Evolutionary conservation across 2,113 vertebrate species (phyloP), one percentile per base, ranked within the genome.

Genomic region (Cryptotis parvus): DNA sequence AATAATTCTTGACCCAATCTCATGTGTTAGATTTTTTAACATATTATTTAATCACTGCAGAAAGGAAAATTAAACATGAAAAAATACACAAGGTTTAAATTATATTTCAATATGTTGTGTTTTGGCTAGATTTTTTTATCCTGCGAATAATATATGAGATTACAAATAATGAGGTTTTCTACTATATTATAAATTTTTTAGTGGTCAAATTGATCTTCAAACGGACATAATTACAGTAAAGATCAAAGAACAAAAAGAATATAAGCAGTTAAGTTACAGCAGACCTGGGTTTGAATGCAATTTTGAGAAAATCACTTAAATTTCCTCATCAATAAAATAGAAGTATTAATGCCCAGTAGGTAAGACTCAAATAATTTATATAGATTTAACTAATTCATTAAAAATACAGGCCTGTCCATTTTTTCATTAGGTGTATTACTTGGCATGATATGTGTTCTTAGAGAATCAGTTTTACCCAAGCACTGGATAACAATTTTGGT

Each of bases 111-210:
- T 90, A 55, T 93, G 6, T 29, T 87, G 37, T 65, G 27, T 61
- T 91, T 89, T 65, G 16, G 35, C 86, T 87, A 73, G 45, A 9
- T 52, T 29, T 49, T 77, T 77, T 8, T 65, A n/a, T 68, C 52
- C 74, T 87, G 89, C 74, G 61, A 91, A 80, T 85, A 92, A 61
- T 81, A 89, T 49, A 35, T 52, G 37, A 91, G 33, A 58, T 43
- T 88, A 66, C 45, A 74, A 91, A 88, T 92, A 91, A 80, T 73
- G 41, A 24, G 35, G 20, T 3, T 73, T 15, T 87, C 16, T 5
- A 66, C 37, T 55, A 27, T 27, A 79, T 70, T 68, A 24, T 61
- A n/a, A 81, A 82, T 73, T 84, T 77, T 37, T 37, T 11, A 69
- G 76, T 35, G 16, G 9, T 49, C 22, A 70, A 65, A 61, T 6